Percentiles rank a stretch among this genome's conserved stretches.
Conservation (phyloP, 92 coral and sea anemone species). For the Muricea muricata region DNA sequence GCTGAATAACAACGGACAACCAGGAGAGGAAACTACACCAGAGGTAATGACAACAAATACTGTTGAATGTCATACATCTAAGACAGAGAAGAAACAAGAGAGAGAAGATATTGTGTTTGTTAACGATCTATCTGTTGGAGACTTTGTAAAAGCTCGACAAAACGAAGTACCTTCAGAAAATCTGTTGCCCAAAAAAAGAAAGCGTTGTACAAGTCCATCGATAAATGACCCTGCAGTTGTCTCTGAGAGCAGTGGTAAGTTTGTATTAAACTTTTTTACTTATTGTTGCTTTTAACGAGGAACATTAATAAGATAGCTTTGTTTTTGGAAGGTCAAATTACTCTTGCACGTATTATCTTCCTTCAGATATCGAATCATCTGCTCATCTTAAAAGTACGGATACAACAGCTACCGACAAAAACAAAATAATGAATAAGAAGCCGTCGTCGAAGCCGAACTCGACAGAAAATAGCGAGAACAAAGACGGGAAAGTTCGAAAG, state of each 20-base stretch:
- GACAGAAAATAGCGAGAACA: neutral
- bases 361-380: neutral
- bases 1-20: neutral
- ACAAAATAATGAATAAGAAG: neutral
- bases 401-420: neutral
- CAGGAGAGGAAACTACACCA: neutral
- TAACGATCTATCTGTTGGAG: slow-evolving; percentile 23
- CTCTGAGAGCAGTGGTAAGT: neutral
- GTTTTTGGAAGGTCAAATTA: too few species aligned
- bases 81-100: neutral
- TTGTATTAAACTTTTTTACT: neutral
- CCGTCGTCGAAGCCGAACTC: too few species aligned
- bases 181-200: neutral
- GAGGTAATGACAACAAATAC: neutral
- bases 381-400: neutral
- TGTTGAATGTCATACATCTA: neutral
- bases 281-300: neutral
- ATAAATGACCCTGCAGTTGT: neutral
- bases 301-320: too few species aligned
- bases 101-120: slow-evolving; percentile 14
- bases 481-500: slow-evolving; percentile 21
- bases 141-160: neutral
- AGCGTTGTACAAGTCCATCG: neutral
- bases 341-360: too few species aligned
- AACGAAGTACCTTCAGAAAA: neutral